Evolutionary conservation across 2,797 vertebrate genomes (phyloP).

Genomic region (Cirrhinus mrigala): DNA sequence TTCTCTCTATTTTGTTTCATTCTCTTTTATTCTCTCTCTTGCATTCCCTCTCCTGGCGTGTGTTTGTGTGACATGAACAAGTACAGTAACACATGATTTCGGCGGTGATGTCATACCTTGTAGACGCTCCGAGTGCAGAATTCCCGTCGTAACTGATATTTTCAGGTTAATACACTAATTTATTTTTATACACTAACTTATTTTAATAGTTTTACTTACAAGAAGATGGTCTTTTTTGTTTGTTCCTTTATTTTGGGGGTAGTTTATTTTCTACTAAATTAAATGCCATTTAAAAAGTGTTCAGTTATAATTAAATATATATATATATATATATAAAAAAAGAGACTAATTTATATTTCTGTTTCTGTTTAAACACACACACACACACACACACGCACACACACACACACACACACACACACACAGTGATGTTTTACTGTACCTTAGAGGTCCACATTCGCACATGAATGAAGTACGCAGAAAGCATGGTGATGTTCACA

Average conservation of each 20-base stretch:
- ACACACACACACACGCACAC: too few relatives aligned
- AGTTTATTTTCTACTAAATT: neutral
- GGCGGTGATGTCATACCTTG: neutral
- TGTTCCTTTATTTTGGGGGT: neutral
- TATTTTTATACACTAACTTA: too few relatives aligned
- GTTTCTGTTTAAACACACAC: neutral
- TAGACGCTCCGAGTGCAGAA: neutral
- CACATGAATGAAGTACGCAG: slow-evolving; percentile 23
- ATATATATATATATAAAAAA: too few relatives aligned
- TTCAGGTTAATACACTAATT: neutral
- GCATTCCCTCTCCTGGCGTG: neutral
- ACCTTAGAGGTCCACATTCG: neutral
- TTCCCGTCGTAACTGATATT: neutral
- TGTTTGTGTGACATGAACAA: slow-evolving; percentile 1
- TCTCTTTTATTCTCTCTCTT: neutral
- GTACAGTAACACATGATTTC: slow-evolving; percentile 1
- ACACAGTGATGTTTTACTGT: neutral
- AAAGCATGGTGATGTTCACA: slow-evolving; percentile 22
- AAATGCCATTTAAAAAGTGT: neutral
- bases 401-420: too few relatives aligned
- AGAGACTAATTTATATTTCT: neutral
- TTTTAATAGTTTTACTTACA: neutral
- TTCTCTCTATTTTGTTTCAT: neutral
- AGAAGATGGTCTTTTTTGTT: neutral
- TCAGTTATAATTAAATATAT: neutral